Conservation (phyloP, 2,797 vertebrate species). For the Somateria mollissima region DNA sequence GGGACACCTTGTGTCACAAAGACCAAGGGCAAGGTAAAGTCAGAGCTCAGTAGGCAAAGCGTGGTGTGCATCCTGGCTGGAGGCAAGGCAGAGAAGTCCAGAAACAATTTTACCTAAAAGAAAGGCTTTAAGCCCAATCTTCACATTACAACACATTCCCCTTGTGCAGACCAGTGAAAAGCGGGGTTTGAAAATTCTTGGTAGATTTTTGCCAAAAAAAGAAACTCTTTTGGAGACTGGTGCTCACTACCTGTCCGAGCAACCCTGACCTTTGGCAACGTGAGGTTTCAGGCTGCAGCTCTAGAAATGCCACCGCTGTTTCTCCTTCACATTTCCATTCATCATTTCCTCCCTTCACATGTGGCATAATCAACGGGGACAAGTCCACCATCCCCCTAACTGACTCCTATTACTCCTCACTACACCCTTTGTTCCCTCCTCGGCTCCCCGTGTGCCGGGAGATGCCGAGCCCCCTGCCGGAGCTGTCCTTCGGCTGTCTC, state of each 20-base stretch:
- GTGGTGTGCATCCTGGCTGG: fast-evolving
- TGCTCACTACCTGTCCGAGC: not conserved
- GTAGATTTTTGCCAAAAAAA: no score
- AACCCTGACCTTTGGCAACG: not conserved
- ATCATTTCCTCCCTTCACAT: constrained; percentile 36
- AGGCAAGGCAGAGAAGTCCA: not conserved
- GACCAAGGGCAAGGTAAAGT: not conserved
- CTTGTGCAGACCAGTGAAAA: not conserved
- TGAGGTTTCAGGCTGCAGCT: not conserved
- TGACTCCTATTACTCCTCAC: constrained; percentile 52
- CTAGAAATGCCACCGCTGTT: not conserved
- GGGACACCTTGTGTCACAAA: not conserved
- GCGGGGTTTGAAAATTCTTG: not conserved
- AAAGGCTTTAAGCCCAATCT: not conserved
- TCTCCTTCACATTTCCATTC: not conserved
- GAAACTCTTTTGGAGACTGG: no score
- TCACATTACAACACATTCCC: not conserved
- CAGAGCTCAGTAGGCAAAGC: not conserved
- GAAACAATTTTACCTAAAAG: not conserved
- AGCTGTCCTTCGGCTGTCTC: not conserved
- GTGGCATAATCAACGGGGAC: not conserved
- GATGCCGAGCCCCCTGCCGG: not conserved
- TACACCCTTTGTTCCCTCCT: not conserved
- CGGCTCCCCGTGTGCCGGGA: not conserved
- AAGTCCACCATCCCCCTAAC: not conserved